Percentiles rank a stretch among this genome's conserved stretches.
phyloP scores from a whole-genome alignment of 1,140 invertebrate species.

The Globodera rostochiensis region DNA sequence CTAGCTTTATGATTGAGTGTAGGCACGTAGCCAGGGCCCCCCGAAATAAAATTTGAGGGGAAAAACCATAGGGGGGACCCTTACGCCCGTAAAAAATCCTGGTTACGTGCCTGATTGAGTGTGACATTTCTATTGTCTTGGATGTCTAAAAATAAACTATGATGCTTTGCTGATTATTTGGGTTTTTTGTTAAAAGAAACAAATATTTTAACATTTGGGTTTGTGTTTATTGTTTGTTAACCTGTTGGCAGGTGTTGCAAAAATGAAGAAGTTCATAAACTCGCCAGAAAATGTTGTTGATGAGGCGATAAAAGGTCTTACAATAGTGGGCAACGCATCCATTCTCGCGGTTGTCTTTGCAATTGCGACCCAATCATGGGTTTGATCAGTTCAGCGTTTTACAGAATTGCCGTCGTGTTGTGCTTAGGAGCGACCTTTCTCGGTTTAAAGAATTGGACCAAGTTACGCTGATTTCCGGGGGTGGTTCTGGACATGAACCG shows the following conservation, averaged over 20 bases:
- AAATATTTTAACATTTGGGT: no score
- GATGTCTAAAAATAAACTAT: no score
- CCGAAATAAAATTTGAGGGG: no score
- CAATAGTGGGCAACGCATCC: slow-evolving; percentile 72
- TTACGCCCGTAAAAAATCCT: no score
- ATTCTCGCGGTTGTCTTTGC: slow-evolving; percentile 70
- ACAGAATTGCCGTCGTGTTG: slow-evolving; percentile 66
- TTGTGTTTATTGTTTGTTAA: no score
- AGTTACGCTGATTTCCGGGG: slow-evolving; percentile 78
- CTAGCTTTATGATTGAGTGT: no score
- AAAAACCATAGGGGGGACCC: no score
- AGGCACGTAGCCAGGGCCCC: no score
- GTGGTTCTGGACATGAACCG: slow-evolving; percentile 83
- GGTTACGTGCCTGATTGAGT: no score
- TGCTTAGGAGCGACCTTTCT: slow-evolving; percentile 70
- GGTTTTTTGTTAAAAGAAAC: no score
- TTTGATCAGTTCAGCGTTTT: slow-evolving; percentile 27
- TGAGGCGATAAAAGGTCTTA: slow-evolving; percentile 71
- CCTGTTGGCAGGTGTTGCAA: not conserved
- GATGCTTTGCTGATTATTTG: no score
- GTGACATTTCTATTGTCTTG: no score
- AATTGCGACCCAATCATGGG: not conserved
- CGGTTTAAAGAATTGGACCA: slow-evolving; percentile 68
- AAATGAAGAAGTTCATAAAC: slow-evolving; percentile 36
- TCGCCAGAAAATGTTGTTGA: slow-evolving; percentile 29